Conservation (phyloP, 2,113 vertebrate genomes). For the Albula goreensis region DNA sequence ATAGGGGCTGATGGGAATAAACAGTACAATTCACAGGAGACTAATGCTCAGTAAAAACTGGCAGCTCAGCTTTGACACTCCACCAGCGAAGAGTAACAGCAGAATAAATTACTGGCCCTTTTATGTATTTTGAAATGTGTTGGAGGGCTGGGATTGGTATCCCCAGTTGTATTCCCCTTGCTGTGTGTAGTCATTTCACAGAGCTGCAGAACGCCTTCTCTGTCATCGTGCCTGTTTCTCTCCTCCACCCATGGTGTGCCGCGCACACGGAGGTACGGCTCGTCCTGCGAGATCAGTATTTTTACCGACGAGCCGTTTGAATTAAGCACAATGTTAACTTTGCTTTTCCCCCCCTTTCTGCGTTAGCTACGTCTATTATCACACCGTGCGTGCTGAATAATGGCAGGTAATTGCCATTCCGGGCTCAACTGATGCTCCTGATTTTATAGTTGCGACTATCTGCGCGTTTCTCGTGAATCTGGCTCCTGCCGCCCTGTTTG, state of each 20-base stretch:
- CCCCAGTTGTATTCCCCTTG: constrained; percentile 8
- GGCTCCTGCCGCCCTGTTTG: neutral
- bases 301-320: neutral
- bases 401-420: neutral
- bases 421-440: neutral
- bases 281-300: neutral
- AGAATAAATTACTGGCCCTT: constrained; percentile 12
- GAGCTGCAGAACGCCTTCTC: constrained; percentile 13
- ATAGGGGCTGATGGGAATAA: constrained; percentile 3
- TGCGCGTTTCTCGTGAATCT: neutral
- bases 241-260: neutral
- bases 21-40: constrained; percentile 21
- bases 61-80: constrained; percentile 1
- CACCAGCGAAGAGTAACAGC: neutral
- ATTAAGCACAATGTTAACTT: constrained; percentile 9
- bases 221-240: neutral
- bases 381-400: neutral
- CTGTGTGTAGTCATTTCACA: neutral
- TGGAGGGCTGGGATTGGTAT: neutral
- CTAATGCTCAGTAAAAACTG: neutral
- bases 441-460: neutral
- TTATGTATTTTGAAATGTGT: constrained; percentile 2
- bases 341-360: neutral
- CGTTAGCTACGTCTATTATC: neutral
- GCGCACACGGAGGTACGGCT: neutral